phyloP scores from a whole-genome alignment of 2,113 vertebrate species.

The Hydropotes inermis region DNA sequence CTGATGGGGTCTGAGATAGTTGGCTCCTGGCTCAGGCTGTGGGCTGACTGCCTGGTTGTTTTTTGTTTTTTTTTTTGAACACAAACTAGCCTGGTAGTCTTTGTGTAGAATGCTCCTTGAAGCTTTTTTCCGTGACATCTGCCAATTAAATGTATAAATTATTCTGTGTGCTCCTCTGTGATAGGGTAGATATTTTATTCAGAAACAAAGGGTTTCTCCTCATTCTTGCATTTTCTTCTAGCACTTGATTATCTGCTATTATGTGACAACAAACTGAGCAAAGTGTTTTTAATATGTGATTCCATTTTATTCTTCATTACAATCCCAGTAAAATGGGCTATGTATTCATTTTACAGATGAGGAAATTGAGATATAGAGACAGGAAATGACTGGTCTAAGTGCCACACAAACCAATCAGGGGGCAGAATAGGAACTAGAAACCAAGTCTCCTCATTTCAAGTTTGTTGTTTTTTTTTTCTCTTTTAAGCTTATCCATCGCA shows the following conservation, averaged over 20 bases:
- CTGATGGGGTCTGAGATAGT: conserved; percentile 69
- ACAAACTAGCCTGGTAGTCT: conserved; percentile 65
- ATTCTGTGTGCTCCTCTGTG: conserved; percentile 50
- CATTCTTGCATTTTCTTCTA: neutral
- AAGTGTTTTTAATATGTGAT: neutral
- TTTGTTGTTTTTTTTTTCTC: neutral
- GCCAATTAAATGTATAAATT: conserved; percentile 63
- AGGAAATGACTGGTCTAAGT: neutral
- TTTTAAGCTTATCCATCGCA: neutral
- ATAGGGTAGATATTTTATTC: conserved; percentile 36
- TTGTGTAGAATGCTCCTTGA: conserved; percentile 65
- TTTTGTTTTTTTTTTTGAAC: conserved; percentile 64
- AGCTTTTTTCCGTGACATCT: conserved; percentile 65
- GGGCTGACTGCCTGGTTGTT: conserved; percentile 71
- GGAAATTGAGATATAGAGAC: neutral
- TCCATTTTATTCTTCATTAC: neutral
- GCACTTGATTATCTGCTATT: neutral
- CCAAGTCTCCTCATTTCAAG: neutral
- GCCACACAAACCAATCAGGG: neutral
- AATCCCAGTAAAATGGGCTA: neutral
- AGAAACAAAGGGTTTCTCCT: neutral
- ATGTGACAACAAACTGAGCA: neutral
- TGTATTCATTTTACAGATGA: neutral
- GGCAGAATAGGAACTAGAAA: neutral
- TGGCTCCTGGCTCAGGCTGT: conserved; percentile 60